Percentiles rank a stretch among this genome's conserved stretches.
Evolutionary conservation across 2,797 vertebrate species (phyloP).

Genomic region (Hypotaenidia philippensis): DNA sequence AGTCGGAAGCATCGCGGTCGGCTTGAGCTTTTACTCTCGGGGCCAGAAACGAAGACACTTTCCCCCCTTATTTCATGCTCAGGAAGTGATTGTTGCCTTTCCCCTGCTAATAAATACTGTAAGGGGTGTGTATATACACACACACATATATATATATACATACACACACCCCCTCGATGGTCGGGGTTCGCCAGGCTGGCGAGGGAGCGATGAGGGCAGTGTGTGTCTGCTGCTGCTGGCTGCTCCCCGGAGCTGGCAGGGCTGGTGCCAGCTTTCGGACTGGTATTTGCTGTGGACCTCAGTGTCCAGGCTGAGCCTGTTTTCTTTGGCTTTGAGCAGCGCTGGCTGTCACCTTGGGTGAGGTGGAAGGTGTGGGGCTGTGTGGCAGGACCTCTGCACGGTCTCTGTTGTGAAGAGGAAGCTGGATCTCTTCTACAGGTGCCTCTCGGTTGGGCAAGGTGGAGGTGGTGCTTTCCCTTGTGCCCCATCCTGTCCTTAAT

Average conservation of each 20-base stretch:
- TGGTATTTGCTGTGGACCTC: background rate
- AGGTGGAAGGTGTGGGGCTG: background rate
- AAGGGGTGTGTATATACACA: too few relatives aligned
- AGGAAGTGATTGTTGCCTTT: background rate
- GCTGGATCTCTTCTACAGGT: background rate
- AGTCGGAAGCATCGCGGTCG: rapidly evolving
- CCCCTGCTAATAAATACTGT: rapidly evolving
- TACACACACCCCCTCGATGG: background rate
- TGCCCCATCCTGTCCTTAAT: background rate
- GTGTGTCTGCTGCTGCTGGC: rapidly evolving
- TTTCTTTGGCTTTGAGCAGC: background rate
- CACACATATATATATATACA: too few relatives aligned
- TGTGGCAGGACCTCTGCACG: background rate
- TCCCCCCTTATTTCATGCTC: background rate
- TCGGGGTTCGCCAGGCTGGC: background rate
- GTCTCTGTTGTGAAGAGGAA: background rate
- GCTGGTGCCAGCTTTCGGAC: background rate
- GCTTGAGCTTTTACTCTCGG: background rate
- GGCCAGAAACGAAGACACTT: background rate
- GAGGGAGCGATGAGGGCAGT: background rate
- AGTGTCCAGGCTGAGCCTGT: background rate
- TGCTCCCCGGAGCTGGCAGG: background rate
- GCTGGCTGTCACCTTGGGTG: rapidly evolving
- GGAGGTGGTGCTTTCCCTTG: background rate
- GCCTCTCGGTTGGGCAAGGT: rapidly evolving